Conservation (phyloP, 2,888 invertebrate species). For the Acrobasis suavella region DNA sequence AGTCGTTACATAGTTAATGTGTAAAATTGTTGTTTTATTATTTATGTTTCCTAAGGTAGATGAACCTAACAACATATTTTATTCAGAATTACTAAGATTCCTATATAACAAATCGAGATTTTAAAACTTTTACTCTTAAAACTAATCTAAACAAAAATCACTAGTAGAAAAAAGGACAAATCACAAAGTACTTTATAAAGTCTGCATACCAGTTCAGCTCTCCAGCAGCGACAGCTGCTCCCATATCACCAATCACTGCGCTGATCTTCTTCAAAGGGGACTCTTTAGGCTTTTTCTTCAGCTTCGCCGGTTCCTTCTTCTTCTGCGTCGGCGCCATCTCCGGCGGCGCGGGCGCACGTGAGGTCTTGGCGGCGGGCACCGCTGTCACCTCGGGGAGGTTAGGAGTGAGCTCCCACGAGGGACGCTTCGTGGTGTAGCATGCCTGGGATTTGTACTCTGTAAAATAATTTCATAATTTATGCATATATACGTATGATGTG, state of each 20-base stretch:
- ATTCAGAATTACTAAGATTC: too few relatives aligned
- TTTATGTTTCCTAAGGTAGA: too few relatives aligned
- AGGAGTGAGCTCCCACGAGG: neutral
- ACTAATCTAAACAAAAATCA: too few relatives aligned
- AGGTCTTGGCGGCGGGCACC: neutral
- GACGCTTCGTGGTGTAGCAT: neutral
- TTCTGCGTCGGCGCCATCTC: neutral
- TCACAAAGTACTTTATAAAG: too few relatives aligned
- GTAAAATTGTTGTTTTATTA: too few relatives aligned
- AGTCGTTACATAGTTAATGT: too few relatives aligned
- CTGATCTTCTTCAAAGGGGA: conserved; percentile 3
- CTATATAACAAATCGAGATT: too few relatives aligned
- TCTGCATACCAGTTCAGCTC: neutral
- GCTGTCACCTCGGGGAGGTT: neutral
- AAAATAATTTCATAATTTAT: neutral
- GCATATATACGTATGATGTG: too few relatives aligned
- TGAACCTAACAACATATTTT: too few relatives aligned
- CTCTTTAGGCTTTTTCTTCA: neutral
- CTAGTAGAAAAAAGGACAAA: too few relatives aligned
- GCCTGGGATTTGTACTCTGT: neutral
- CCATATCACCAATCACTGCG: neutral
- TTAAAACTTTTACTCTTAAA: too few relatives aligned
- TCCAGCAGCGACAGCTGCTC: neutral
- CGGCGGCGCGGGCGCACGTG: neutral
- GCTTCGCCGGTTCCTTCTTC: neutral